These are phyloP conservation scores for Drosophila acutilabella DNA, from an alignment of 2,888 invertebrate genomes.

Conservation along the genomic window DNA sequence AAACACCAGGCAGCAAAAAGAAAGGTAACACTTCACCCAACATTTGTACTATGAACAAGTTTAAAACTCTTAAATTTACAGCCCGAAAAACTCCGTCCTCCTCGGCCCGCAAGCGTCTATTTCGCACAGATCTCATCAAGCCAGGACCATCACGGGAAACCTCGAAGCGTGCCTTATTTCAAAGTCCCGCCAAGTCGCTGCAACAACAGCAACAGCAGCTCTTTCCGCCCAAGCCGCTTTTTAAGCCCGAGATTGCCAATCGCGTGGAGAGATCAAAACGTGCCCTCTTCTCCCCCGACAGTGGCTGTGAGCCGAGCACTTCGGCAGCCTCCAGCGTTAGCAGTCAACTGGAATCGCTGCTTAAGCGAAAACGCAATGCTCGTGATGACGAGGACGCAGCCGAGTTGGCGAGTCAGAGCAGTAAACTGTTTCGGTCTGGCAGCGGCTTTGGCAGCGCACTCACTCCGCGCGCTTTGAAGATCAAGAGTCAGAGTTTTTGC, in stretches of 20 bases:
- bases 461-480: constrained; percentile 83
- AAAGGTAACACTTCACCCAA: constrained; percentile 61
- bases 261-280: constrained; percentile 88
- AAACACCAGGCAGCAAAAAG: constrained; percentile 87
- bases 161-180: constrained; percentile 90
- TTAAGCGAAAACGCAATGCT: constrained; percentile 81
- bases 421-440: constrained; percentile 69
- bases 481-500: constrained; percentile 85
- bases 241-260: constrained; percentile 85
- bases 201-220: constrained; percentile 79
- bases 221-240: constrained; percentile 72
- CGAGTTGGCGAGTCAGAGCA: constrained; percentile 70
- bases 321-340: constrained; percentile 25
- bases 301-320: constrained; percentile 46
- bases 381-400: constrained; percentile 72
- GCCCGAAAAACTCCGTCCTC: constrained; percentile 83
- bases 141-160: constrained; percentile 86
- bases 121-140: constrained; percentile 75
- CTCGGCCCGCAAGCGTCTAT: constrained; percentile 81
- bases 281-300: constrained; percentile 88
- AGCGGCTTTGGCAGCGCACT: constrained; percentile 58
- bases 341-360: constrained; percentile 71
- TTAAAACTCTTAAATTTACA: constrained; percentile 29
- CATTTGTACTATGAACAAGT: too few species aligned
- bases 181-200: constrained; percentile 89